Evolutionary conservation across 1,140 invertebrate species (phyloP).

Genomic region (Streblospio benedicti): DNA sequence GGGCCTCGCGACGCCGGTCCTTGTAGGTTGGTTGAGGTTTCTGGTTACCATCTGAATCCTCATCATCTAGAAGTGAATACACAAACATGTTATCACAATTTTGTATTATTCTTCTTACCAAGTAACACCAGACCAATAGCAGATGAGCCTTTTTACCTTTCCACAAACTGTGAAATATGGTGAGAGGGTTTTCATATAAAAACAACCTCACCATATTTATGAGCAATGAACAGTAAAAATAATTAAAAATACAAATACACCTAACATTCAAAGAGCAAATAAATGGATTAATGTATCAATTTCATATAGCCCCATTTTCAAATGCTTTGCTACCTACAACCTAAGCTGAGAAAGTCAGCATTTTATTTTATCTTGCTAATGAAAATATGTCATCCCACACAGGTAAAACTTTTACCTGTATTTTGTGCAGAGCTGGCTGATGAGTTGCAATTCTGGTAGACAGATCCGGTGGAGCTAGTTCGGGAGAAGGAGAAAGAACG

Average conservation of each 20-base stretch:
- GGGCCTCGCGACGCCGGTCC: conserved; percentile 83
- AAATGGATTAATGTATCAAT: background rate
- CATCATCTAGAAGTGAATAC: conserved; percentile 61
- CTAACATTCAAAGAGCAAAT: background rate
- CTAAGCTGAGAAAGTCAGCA: background rate
- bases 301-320: background rate
- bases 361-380: background rate
- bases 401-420: conserved; percentile 54
- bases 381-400: background rate
- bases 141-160: background rate
- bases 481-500: conserved; percentile 59
- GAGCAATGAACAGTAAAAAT: background rate
- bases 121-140: background rate
- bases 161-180: background rate
- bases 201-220: no score
- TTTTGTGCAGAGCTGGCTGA: conserved; percentile 65
- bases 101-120: background rate
- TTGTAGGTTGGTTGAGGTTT: conserved; percentile 73
- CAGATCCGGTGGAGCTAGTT: conserved; percentile 72
- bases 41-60: conserved; percentile 69
- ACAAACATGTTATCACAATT: background rate
- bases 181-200: background rate
- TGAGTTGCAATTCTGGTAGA: conserved; percentile 66
- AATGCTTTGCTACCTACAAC: background rate
- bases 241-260: background rate